Percentiles rank a stretch among this genome's conserved stretches.
phyloP scores from a whole-genome alignment of 2,113 vertebrate genomes.

The Apteryx owenii region DNA sequence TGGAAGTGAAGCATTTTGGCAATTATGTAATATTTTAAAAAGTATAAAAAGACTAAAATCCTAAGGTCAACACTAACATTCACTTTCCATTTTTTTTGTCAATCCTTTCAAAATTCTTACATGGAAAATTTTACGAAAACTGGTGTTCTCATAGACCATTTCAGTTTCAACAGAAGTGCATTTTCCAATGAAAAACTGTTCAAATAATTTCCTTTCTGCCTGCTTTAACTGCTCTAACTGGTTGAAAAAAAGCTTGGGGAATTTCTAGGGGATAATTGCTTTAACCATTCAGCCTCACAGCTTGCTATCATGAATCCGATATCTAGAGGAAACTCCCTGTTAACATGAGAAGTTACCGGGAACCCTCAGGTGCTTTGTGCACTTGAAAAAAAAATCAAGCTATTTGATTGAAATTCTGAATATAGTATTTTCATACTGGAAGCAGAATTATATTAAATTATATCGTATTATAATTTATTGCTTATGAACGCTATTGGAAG shows the following conservation, averaged over 20 bases:
- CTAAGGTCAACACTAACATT: background rate
- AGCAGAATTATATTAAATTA: background rate
- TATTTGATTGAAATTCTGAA: background rate
- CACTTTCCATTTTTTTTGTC: background rate
- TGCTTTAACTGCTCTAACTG: background rate
- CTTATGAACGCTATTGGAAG: background rate
- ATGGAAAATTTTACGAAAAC: background rate
- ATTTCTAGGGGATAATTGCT: background rate
- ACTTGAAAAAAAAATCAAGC: background rate
- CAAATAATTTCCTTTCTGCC: background rate
- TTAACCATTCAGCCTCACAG: background rate
- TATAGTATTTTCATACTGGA: background rate
- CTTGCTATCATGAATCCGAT: background rate
- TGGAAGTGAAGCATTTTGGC: background rate
- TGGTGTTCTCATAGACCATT: background rate
- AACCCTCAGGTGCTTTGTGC: background rate
- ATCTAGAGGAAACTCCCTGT: background rate
- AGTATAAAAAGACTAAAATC: background rate
- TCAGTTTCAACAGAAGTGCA: background rate
- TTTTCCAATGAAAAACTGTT: background rate
- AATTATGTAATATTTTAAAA: accelerated
- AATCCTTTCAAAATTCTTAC: background rate
- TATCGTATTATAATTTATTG: background rate
- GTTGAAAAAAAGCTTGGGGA: background rate
- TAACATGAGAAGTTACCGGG: background rate